Base-by-base conservation (phyloP, 1,140 invertebrate genomes). In the Melitaea cinxia region DNA sequence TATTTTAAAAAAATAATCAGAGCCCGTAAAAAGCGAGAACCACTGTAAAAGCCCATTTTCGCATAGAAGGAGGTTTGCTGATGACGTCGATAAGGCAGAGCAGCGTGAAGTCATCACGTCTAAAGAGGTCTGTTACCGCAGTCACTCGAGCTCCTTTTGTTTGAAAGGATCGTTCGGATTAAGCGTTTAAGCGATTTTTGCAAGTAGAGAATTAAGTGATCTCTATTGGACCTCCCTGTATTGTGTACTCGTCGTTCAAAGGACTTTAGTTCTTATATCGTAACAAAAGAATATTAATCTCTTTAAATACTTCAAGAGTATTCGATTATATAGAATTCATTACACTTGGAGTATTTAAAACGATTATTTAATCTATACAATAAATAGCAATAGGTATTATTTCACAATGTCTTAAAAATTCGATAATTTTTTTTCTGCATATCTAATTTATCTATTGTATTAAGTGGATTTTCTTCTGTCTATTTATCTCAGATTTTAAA, bases 21-120 rank as follows among this genome's bases (percentile, higher is more conserved):
- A n/a, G n/a, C n/a, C n/a, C n/a, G n/a, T n/a, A n/a, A 15, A 28
- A 30, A 28, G 42, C 39, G 17, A 23, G n/a, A 45, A 19, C 39
- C 39, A 6, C 37, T 37, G 45, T 57, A 37, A 57, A 57, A 57
- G 55, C 37, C 26, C 55, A 39, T 57, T 57, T 57, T 57, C 55
- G 24, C 47, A 57, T n/a, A 45, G 37, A 39, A 39, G 39, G 39
- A 30, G 55, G 55, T 57, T 57, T 57, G 55, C 55, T 57, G 55
- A 57, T 57, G 55, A 57, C 55, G 55, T 57, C 39, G 55, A 57
- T 57, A 57, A 57, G 55, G 55, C 55, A 57, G 55, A 39, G 24
- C 47, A 37, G 55, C 37, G 55, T 57, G 39, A 57, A 57, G 55
- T 57, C 55, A 57, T 57, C 39, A 47, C 55, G 15, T 57, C 55